Percentiles rank a stretch among this genome's conserved stretches.
Conservation (phyloP, 1,140 invertebrate genomes). For the Trypoxylus dichotomus region DNA sequence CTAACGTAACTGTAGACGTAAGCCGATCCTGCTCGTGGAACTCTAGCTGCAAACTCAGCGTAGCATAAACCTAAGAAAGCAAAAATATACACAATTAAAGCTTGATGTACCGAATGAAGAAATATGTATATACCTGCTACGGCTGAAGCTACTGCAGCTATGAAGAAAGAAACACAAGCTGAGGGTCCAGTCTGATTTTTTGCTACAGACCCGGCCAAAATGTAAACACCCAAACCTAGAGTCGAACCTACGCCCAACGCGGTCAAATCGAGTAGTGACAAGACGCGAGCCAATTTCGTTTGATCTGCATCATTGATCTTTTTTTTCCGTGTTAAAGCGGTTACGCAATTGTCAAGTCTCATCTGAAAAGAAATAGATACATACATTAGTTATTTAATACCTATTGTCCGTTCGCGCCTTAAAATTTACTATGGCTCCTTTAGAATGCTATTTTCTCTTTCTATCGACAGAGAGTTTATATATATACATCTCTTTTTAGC, state of each 20-base stretch:
- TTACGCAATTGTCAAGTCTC: slow-evolving; percentile 33
- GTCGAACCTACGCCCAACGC: slow-evolving; percentile 85
- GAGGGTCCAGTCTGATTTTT: slow-evolving; percentile 82
- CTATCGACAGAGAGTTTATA: too few species aligned
- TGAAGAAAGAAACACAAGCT: slow-evolving; percentile 83
- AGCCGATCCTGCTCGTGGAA: slow-evolving; percentile 84
- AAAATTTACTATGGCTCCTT: too few species aligned
- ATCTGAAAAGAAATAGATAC: too few species aligned
- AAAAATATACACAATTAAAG: neutral
- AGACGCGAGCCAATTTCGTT: slow-evolving; percentile 71
- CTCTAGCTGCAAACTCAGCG: slow-evolving; percentile 85
- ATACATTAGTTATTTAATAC: too few species aligned
- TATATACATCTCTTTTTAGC: too few species aligned
- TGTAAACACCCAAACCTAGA: slow-evolving; percentile 90
- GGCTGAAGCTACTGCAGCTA: slow-evolving; percentile 85
- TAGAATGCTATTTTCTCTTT: too few species aligned
- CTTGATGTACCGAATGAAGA: neutral
- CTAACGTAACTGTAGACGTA: slow-evolving; percentile 89
- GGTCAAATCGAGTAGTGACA: slow-evolving; percentile 78
- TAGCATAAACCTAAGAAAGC: slow-evolving; percentile 69
- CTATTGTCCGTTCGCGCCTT: too few species aligned
- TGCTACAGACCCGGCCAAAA: slow-evolving; percentile 86
- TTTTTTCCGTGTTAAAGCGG: slow-evolving; percentile 43
- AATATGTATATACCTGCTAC: slow-evolving; percentile 71
- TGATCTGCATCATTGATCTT: slow-evolving; percentile 52